Base-by-base conservation (phyloP, 2,113 vertebrate genomes). In the Atherinomorus stipes region DNA sequence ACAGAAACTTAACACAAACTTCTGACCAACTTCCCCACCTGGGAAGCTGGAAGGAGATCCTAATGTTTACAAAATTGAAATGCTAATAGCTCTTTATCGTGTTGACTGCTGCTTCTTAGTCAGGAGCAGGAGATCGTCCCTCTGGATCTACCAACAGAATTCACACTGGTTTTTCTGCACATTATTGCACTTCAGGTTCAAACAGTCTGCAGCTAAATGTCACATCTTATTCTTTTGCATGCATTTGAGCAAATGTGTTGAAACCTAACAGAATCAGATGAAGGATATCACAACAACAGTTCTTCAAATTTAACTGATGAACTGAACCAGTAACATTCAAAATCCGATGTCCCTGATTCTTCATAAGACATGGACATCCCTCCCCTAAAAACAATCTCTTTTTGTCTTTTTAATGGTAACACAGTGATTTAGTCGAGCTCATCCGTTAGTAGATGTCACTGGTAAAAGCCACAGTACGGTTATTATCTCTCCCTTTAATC, bases 111-210 rank as follows among this genome's bases (percentile, higher is more conserved):
- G 26, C 37, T 50, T 59, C 26, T 45, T 31, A n/a, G 64, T 54
- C 28, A 54, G 42, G 44, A 56, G 44, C 53, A 45, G 47, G 42
- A 54, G 21, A 18, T 47, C 3, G 16, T 9, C 18, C 25, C 34
- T 59, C 38, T 47, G 49, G 66, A 7, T 22, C 15, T 16, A 45
- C 51, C 51, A 22, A 16, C 11, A 67, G 16, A 47, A 44, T 69
- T 51, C 26, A 4, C 7, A 18, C 12, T 18, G 34, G 23, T 53
- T 53, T 40, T 49, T 49, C 16, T 50, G 25, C 67, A 61, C 1
- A 37, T 74, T 80, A 83, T 86, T 90, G 86, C 83, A 88, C 88
- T 71, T 74, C 6, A 63, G 53, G 28, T 51, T 7, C 71, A 3
- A 21, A 13, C 40, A 53, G 34, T 61, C 47, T 45, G 25, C 45